phyloP scores from a whole-genome alignment of 2,888 invertebrate species.

The Trisateles emortualis region DNA sequence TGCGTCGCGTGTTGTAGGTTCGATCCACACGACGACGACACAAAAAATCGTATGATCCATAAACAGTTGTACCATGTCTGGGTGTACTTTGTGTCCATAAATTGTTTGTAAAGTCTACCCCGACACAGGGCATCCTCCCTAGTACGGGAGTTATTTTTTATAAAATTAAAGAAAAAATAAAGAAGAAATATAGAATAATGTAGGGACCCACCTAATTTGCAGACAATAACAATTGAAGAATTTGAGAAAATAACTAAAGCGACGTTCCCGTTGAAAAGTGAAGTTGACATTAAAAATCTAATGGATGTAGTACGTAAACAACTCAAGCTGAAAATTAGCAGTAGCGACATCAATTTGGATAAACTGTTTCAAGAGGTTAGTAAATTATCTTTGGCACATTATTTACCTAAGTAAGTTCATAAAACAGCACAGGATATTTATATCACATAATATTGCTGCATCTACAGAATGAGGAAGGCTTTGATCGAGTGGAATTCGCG shows the following conservation, averaged over 20 bases:
- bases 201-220: constrained; percentile 5
- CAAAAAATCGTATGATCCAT: no score
- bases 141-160: no score
- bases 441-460: no score
- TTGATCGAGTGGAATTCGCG: constrained; percentile 76
- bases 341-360: constrained; percentile 71
- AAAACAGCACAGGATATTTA: no score
- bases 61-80: no score
- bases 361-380: constrained; percentile 79
- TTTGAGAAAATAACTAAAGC: constrained; percentile 74
- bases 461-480: constrained; percentile 80
- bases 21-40: no score
- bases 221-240: constrained; percentile 77
- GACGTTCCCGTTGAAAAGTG: constrained; percentile 80
- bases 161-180: no score
- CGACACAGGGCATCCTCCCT: not conserved
- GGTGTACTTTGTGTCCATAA: no score
- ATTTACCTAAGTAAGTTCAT: no score
- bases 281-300: constrained; percentile 81
- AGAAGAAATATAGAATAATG: no score
- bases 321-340: constrained; percentile 75
- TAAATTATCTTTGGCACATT: not conserved
- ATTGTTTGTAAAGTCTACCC: not conserved
- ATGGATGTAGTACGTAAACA: constrained; percentile 76
- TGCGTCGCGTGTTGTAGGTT: no score